Percentiles rank a stretch among this genome's conserved stretches.
phyloP scores from a whole-genome alignment of 2,888 invertebrate genomes.

The Lamellibrachia satsuma region DNA sequence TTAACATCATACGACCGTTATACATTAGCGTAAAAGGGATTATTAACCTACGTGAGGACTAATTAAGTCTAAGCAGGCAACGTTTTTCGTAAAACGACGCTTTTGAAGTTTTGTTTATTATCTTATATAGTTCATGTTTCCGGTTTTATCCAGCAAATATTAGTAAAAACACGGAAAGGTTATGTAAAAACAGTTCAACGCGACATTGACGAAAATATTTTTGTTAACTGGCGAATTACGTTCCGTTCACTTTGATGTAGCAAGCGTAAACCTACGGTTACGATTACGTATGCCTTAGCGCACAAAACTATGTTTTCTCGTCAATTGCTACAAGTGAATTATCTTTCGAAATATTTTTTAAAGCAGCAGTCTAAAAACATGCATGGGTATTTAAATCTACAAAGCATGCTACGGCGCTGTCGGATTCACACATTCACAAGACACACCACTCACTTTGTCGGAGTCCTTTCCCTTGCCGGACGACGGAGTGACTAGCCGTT shows the following conservation, averaged over 20 bases:
- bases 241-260: not conserved
- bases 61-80: not conserved
- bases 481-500: constrained; percentile 58
- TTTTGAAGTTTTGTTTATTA: not conserved
- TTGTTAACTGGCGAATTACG: not conserved
- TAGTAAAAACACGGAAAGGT: not conserved
- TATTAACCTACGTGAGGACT: not conserved
- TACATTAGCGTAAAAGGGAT: not conserved
- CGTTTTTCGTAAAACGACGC: not conserved
- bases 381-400: not conserved
- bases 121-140: not conserved
- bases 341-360: not conserved
- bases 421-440: not conserved
- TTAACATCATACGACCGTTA: not conserved
- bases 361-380: not conserved
- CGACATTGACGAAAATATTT: not conserved
- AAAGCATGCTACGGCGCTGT: not conserved
- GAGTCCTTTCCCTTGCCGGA: constrained; percentile 54
- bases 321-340: not conserved
- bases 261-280: not conserved
- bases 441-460: constrained; percentile 57
- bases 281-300: too few species aligned
- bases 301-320: not conserved
- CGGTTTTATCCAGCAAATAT: not conserved
- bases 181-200: not conserved